Percentiles rank a stretch among this genome's conserved stretches.
These are phyloP conservation scores for Motacilla alba DNA, from an alignment of 2,113 vertebrate species.

Conservation along the genomic window DNA sequence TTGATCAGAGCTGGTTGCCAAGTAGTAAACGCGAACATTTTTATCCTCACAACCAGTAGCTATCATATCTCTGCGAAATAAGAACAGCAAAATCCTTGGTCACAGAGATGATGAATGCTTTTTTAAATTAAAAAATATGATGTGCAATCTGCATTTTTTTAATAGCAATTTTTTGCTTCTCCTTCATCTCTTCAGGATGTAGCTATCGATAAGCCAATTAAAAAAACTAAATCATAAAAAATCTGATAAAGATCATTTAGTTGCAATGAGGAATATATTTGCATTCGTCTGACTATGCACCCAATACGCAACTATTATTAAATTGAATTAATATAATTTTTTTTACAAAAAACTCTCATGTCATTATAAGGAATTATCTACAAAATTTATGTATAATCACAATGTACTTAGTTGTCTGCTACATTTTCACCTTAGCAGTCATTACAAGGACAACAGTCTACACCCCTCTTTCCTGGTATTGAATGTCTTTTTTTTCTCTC, in stretches of 20 bases:
- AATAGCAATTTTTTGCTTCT: not conserved
- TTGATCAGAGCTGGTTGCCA: constrained; percentile 95
- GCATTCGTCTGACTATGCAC: not conserved
- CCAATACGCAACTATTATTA: not conserved
- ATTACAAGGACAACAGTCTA: not conserved
- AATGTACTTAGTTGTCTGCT: not conserved
- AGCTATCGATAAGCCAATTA: not conserved
- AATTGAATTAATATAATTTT: not conserved
- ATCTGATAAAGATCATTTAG: not conserved
- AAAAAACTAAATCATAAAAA: not conserved
- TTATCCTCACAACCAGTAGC: constrained; percentile 97
- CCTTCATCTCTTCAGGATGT: not conserved
- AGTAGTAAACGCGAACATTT: constrained; percentile 94
- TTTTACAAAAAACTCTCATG: not conserved
- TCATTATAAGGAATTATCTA: not conserved
- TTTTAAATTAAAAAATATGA: not conserved
- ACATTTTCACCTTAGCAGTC: not conserved
- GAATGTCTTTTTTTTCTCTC: fast-evolving
- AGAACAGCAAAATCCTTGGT: not conserved
- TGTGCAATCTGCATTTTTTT: not conserved
- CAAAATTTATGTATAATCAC: not conserved
- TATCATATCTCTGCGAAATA: constrained; percentile 90
- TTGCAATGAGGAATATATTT: not conserved
- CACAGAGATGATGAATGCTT: not conserved
- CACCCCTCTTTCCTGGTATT: not conserved